Evolutionary conservation across 2,113 vertebrate species (phyloP).

Genomic region (Elephantulus edwardii): DNA sequence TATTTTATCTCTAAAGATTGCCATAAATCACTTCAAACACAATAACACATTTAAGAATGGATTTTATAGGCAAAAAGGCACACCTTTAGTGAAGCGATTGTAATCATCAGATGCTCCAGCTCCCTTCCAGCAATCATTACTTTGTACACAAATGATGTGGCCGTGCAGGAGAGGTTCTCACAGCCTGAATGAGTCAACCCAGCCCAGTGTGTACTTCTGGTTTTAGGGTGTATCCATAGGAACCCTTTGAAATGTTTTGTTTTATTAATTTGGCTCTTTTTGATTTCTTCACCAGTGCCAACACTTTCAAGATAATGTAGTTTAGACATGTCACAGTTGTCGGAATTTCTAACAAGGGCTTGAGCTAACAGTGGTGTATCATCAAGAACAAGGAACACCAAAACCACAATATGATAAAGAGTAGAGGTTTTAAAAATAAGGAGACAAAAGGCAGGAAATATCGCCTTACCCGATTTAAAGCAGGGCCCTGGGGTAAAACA

Average conservation of each 20-base stretch:
- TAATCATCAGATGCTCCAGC: not conserved
- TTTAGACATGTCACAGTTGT: slow-evolving; percentile 70
- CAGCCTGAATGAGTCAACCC: slow-evolving; percentile 2
- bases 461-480: not conserved
- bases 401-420: slow-evolving; percentile 33
- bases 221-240: slow-evolving; percentile 61
- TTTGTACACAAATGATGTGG: not conserved
- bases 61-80: slow-evolving; percentile 62
- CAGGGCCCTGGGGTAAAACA: slow-evolving; percentile 29
- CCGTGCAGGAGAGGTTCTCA: not conserved
- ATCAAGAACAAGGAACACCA: slow-evolving; percentile 49
- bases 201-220: not conserved
- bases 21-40: slow-evolving; percentile 63
- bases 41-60: slow-evolving; percentile 53
- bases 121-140: not conserved
- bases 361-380: slow-evolving; percentile 21
- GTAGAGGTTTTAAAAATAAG: not conserved
- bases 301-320: slow-evolving; percentile 65
- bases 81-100: slow-evolving; percentile 26
- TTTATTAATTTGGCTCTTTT: slow-evolving; percentile 67
- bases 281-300: slow-evolving; percentile 60
- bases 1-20: slow-evolving; percentile 66
- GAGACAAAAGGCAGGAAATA: slow-evolving; percentile 54
- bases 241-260: slow-evolving; percentile 72
- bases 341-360: slow-evolving; percentile 42